phyloP scores from a whole-genome alignment of 2,797 vertebrate species.

The Sternotherus odoratus region DNA sequence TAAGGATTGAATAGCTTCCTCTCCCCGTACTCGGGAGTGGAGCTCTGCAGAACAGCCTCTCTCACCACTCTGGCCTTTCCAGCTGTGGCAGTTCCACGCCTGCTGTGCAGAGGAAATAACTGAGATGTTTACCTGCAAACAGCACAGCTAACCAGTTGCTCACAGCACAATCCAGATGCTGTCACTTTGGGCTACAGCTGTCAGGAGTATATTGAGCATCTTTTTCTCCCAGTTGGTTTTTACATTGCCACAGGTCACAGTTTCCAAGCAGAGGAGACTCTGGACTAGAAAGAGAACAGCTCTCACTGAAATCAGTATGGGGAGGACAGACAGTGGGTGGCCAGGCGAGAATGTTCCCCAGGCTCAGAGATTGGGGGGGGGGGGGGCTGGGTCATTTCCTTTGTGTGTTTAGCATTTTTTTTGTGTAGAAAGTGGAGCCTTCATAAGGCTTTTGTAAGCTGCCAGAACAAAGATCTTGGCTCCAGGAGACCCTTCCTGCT shows the following conservation, averaged over 20 bases:
- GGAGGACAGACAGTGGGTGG: not conserved
- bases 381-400: not conserved
- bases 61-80: not conserved
- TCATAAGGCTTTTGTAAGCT: not conserved
- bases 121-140: not conserved
- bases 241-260: not conserved
- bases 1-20: not conserved
- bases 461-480: not conserved
- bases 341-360: not conserved
- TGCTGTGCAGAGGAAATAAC: not conserved
- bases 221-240: not conserved
- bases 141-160: not conserved
- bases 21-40: not conserved
- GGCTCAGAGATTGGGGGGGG: not conserved
- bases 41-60: not conserved
- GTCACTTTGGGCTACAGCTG: not conserved
- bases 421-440: not conserved
- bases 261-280: not conserved
- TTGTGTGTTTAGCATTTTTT: not conserved
- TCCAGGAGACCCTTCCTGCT: not conserved
- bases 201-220: not conserved
- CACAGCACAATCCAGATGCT: not conserved
- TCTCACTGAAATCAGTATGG: not conserved
- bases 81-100: not conserved
- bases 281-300: rapidly evolving